Percentiles rank a stretch among this genome's conserved stretches.
Conservation (phyloP, 2,797 vertebrate genomes). For the Sebastes vulpes region DNA sequence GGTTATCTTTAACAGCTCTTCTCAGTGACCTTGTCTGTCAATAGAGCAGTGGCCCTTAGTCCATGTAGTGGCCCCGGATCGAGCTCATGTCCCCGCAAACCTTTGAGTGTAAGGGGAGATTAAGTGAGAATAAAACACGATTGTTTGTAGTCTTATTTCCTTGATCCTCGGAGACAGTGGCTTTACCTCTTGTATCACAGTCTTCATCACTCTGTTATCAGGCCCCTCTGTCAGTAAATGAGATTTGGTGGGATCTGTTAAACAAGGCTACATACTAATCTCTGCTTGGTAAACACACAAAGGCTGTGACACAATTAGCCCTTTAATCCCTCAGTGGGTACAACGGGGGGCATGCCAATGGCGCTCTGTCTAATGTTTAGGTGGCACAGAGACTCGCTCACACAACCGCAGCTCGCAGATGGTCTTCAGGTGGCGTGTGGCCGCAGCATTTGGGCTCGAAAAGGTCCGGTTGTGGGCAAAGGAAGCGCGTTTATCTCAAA, state of each 20-base stretch:
- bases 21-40: slow-evolving; percentile 39
- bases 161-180: slow-evolving; percentile 36
- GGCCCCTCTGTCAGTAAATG: slow-evolving; percentile 65
- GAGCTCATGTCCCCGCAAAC: slow-evolving; percentile 13
- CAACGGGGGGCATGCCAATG: slow-evolving; percentile 45
- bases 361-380: slow-evolving; percentile 42
- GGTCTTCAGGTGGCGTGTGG: slow-evolving; percentile 18
- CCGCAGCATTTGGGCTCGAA: slow-evolving; percentile 70
- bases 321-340: slow-evolving; percentile 70
- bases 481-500: slow-evolving; percentile 84
- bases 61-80: not conserved
- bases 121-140: slow-evolving; percentile 43
- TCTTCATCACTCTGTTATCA: slow-evolving; percentile 61
- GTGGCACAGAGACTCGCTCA: slow-evolving; percentile 26
- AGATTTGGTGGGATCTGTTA: slow-evolving; percentile 73
- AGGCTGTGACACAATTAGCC: slow-evolving; percentile 75
- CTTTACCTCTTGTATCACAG: slow-evolving; percentile 57
- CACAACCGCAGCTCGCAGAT: not conserved
- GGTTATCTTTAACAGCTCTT: slow-evolving; percentile 26
- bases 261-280: slow-evolving; percentile 75
- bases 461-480: slow-evolving; percentile 83
- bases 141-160: slow-evolving; percentile 41
- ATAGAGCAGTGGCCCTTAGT: slow-evolving; percentile 8
- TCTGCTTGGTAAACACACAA: slow-evolving; percentile 73
- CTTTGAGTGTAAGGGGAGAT: slow-evolving; percentile 38